These are phyloP conservation scores for Centropristis striata DNA, from an alignment of 2,113 vertebrate genomes.

Conservation along the genomic window DNA sequence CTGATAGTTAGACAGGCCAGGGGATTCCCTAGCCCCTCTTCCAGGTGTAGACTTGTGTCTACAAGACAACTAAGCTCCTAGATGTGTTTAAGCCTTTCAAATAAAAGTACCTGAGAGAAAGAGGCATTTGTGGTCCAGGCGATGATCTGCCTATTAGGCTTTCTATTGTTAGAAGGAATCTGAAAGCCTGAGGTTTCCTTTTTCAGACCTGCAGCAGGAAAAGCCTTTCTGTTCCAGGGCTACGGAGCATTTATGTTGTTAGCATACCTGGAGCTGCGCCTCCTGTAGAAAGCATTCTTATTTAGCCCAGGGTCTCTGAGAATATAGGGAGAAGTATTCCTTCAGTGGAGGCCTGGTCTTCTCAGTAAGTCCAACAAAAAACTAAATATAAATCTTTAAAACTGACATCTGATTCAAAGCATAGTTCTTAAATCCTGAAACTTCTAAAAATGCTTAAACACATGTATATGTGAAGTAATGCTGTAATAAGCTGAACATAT, in stretches of 20 bases:
- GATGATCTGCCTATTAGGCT: conserved; percentile 61
- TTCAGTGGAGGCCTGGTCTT: background rate
- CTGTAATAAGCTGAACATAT: background rate
- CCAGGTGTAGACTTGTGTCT: conserved; percentile 55
- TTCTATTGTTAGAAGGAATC: conserved; percentile 62
- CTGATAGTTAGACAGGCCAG: conserved; percentile 45
- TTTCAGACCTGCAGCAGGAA: conserved; percentile 55
- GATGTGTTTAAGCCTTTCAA: conserved; percentile 66
- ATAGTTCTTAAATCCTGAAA: background rate
- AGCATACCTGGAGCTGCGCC: conserved; percentile 67
- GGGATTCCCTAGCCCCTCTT: conserved; percentile 50
- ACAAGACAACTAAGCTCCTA: conserved; percentile 63
- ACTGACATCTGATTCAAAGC: background rate
- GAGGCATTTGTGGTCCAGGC: conserved; percentile 49
- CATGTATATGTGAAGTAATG: background rate
- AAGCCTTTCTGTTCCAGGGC: conserved; percentile 61
- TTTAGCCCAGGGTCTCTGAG: conserved; percentile 30
- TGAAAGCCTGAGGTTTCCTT: conserved; percentile 67
- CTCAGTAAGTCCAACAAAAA: background rate
- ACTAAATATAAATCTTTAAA: conserved; percentile 9
- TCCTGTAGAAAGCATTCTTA: conserved; percentile 43
- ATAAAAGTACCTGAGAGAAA: conserved; percentile 62
- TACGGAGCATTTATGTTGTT: conserved; percentile 71
- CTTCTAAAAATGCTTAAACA: conserved; percentile 20
- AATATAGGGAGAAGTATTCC: conserved; percentile 22